Evolutionary conservation across 2,113 vertebrate species (phyloP).

Genomic region (Hylia prasina): DNA sequence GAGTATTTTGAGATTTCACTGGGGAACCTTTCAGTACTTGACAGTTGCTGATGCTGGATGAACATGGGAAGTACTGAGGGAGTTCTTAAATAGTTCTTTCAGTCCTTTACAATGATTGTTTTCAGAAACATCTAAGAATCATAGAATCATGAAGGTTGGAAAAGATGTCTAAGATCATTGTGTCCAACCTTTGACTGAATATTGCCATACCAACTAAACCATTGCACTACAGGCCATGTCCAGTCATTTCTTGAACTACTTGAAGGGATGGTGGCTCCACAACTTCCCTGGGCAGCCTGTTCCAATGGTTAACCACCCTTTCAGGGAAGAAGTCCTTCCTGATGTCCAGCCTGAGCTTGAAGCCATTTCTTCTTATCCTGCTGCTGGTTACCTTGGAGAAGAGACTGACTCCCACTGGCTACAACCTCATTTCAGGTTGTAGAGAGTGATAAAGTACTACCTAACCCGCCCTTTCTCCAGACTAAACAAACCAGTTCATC

Average conservation of each 20-base stretch:
- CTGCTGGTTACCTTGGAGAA: not conserved
- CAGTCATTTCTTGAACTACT: not conserved
- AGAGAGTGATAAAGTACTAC: not conserved
- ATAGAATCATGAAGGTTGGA: not conserved
- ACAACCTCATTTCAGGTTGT: not conserved
- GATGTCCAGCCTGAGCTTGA: not conserved
- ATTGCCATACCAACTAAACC: fast-evolving
- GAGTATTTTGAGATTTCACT: not conserved
- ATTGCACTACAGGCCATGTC: no score
- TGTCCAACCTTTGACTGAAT: not conserved
- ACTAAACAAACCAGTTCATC: fast-evolving
- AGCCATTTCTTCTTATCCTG: not conserved
- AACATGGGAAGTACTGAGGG: not conserved
- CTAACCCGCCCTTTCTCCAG: not conserved
- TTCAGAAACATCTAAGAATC: not conserved
- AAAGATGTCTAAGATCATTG: not conserved
- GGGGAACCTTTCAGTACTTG: not conserved
- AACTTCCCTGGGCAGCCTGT: not conserved
- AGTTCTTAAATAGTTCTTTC: not conserved
- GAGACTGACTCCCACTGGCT: fast-evolving
- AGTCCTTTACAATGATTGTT: not conserved
- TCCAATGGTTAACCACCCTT: not conserved
- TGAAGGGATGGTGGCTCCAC: not conserved
- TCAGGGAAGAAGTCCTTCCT: not conserved
- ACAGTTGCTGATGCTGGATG: not conserved